Percentiles rank a stretch among this genome's conserved stretches.
Conservation (phyloP, 2,797 vertebrate genomes). For the Poecile montanus region DNA sequence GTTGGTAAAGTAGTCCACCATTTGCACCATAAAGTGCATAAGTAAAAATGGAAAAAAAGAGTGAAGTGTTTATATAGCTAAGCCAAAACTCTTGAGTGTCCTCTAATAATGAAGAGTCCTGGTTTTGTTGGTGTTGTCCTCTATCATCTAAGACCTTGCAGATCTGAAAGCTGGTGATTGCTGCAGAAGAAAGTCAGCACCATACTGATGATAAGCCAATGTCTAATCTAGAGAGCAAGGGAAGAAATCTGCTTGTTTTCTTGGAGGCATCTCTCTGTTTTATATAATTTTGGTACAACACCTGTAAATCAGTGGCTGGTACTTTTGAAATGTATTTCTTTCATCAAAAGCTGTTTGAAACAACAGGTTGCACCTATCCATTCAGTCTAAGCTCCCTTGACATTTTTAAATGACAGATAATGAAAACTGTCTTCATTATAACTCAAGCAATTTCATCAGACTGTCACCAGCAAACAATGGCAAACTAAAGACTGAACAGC, state of each 20-base stretch:
- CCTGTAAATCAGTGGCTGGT: slow-evolving; percentile 41
- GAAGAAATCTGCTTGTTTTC: slow-evolving; percentile 35
- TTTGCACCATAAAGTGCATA: background rate
- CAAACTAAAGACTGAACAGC: slow-evolving; percentile 46
- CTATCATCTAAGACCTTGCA: background rate
- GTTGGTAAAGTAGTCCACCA: background rate
- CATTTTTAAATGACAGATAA: slow-evolving; percentile 65
- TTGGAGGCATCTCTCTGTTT: slow-evolving; percentile 43
- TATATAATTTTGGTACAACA: slow-evolving; percentile 42
- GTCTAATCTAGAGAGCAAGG: background rate
- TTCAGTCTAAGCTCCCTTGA: slow-evolving; percentile 55
- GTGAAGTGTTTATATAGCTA: background rate
- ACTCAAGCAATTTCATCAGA: slow-evolving; percentile 57
- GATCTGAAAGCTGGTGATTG: background rate
- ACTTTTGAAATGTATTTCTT: slow-evolving; percentile 53
- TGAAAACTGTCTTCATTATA: slow-evolving; percentile 68
- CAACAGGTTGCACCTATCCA: slow-evolving; percentile 60
- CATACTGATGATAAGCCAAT: background rate
- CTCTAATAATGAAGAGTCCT: background rate
- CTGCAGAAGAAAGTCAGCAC: background rate
- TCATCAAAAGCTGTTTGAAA: slow-evolving; percentile 56
- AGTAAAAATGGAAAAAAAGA: background rate
- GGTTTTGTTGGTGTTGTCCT: background rate
- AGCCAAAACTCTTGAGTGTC: background rate
- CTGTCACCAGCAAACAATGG: slow-evolving; percentile 67